Percentiles rank a stretch among this genome's conserved stretches.
Conservation (phyloP, 2,113 vertebrate genomes). For the Brachyhypopomus gauderio region DNA sequence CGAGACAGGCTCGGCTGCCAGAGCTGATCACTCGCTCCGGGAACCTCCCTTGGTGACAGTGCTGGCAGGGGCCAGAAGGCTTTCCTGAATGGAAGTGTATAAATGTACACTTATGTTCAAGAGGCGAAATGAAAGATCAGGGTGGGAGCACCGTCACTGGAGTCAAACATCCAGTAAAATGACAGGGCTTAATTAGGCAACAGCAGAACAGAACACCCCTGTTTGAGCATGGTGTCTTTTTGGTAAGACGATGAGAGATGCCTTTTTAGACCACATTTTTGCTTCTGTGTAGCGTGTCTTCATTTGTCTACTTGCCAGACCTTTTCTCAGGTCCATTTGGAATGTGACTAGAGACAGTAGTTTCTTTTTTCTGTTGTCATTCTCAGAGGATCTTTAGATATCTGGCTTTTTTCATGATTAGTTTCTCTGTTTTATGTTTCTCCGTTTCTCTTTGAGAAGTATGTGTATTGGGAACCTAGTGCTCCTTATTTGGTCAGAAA, state of each 20-base stretch:
- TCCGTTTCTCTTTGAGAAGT: not conserved
- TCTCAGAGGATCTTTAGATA: conserved; percentile 51
- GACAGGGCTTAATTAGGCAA: conserved; percentile 23
- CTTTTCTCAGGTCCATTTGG: conserved; percentile 16
- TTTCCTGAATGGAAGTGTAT: conserved; percentile 56
- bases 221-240: not conserved
- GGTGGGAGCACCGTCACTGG: conserved; percentile 41
- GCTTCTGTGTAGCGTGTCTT: not conserved
- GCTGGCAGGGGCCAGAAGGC: conserved; percentile 54
- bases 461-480: not conserved
- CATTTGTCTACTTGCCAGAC: not conserved
- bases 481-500: conserved; percentile 50
- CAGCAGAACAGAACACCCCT: conserved; percentile 22
- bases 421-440: not conserved
- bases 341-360: conserved; percentile 57
- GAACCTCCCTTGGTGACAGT: conserved; percentile 48
- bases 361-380: conserved; percentile 5
- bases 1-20: conserved; percentile 51
- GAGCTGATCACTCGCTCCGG: conserved; percentile 46
- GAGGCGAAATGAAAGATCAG: conserved; percentile 45
- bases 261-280: not conserved
- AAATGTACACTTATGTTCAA: conserved; percentile 49
- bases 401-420: conserved; percentile 64
- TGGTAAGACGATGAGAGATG: not conserved
- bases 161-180: conserved; percentile 44